Evolutionary conservation across 2,888 invertebrate species (phyloP).

Genomic region (Phragmatobia fuliginosa): DNA sequence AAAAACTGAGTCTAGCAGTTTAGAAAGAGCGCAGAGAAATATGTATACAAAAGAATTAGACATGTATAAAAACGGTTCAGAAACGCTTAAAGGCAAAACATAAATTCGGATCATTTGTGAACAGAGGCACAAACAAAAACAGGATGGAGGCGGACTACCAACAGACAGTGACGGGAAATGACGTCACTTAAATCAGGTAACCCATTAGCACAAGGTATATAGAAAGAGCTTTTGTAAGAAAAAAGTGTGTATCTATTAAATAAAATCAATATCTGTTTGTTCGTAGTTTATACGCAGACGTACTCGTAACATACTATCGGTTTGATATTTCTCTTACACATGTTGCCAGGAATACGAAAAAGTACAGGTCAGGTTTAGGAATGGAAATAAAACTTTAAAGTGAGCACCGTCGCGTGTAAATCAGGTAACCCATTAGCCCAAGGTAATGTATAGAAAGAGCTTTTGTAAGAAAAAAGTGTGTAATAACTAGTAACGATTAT

Average conservation of each 20-base stretch:
- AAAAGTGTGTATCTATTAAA: conserved; percentile 2
- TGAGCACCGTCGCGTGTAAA: background rate
- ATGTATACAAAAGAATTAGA: background rate
- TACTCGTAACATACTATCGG: background rate
- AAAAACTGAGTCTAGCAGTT: too few species aligned
- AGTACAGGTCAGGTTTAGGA: too few species aligned
- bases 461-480: too few species aligned
- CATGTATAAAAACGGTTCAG: background rate
- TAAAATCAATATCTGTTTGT: background rate
- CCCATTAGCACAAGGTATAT: conserved; percentile 30
- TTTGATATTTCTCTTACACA: background rate
- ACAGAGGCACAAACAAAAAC: conserved; percentile 33
- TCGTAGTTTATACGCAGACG: background rate
- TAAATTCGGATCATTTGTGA: conserved; percentile 9
- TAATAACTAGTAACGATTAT: background rate
- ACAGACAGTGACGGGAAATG: conserved; percentile 20
- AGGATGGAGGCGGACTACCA: conserved; percentile 32
- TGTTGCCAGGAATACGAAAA: background rate
- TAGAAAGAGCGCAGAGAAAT: too few species aligned
- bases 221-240: conserved; percentile 17
- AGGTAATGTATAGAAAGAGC: too few species aligned
- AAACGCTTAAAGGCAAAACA: background rate
- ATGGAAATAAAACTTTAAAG: background rate
- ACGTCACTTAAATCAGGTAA: conserved; percentile 42
- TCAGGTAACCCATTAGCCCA: too few species aligned